Evolutionary conservation across 2,888 invertebrate genomes (phyloP).

Genomic region (Yponomeuta plumbellus): DNA sequence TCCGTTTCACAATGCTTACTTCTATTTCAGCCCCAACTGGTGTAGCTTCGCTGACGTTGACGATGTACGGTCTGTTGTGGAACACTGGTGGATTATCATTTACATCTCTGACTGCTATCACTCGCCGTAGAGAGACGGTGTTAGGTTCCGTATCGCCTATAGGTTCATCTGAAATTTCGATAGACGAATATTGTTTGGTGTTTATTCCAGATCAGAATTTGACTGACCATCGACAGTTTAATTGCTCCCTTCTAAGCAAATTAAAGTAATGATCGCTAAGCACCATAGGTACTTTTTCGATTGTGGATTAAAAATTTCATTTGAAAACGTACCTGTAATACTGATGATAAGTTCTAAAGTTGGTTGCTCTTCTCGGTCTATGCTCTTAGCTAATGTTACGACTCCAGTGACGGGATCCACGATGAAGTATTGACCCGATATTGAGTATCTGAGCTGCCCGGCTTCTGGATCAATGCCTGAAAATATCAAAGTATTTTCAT

Average conservation of each 20-base stretch:
- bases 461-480: constrained; percentile 85
- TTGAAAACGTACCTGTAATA: constrained; percentile 78
- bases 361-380: constrained; percentile 84
- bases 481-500: constrained; percentile 21
- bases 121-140: constrained; percentile 85
- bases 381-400: constrained; percentile 80
- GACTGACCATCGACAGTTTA: too few species aligned
- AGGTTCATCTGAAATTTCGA: constrained; percentile 76
- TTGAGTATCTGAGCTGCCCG: constrained; percentile 83
- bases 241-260: too few species aligned
- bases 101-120: constrained; percentile 85
- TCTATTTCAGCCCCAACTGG: constrained; percentile 79
- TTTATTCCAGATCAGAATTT: too few species aligned
- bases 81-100: constrained; percentile 89
- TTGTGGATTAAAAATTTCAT: too few species aligned
- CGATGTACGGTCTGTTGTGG: constrained; percentile 83
- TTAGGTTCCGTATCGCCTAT: constrained; percentile 84
- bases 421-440: constrained; percentile 87
- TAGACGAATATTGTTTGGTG: not conserved
- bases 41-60: constrained; percentile 82
- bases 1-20: constrained; percentile 34
- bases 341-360: constrained; percentile 87
- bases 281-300: too few species aligned
- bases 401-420: constrained; percentile 87
- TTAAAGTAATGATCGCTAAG: too few species aligned